A percentile compares a stretch with the other conserved stretches of the same genome.
phyloP scores from a whole-genome alignment of 2,888 invertebrate genomes.

The Aricia artaxerxes region DNA sequence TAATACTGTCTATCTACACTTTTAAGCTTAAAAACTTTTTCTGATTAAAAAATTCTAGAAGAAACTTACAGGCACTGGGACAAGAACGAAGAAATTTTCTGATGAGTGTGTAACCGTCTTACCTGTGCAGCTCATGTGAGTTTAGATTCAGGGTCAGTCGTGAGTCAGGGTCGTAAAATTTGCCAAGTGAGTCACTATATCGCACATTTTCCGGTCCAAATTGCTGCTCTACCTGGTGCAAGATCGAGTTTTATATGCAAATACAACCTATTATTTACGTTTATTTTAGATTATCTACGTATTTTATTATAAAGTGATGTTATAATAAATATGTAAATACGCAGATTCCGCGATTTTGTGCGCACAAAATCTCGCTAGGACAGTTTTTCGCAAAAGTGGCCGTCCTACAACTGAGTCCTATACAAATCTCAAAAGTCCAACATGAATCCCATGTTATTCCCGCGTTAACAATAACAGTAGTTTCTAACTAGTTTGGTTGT shows the following conservation, averaged over 20 bases:
- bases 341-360: too few relatives aligned
- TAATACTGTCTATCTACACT: too few relatives aligned
- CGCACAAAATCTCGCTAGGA: too few relatives aligned
- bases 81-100: neutral
- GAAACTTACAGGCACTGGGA: neutral
- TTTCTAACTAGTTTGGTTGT: neutral
- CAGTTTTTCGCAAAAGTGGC: too few relatives aligned
- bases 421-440: neutral
- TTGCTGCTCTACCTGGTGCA: slow-evolving; percentile 14
- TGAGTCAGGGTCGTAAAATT: slow-evolving; percentile 24
- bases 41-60: too few relatives aligned
- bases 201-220: neutral
- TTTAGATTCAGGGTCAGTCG: slow-evolving; percentile 15
- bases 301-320: neutral
- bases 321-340: neutral
- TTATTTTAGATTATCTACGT: neutral
- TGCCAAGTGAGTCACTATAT: neutral
- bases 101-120: neutral
- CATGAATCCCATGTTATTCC: too few relatives aligned
- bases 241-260: slow-evolving; percentile 4
- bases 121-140: neutral
- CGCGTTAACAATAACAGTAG: neutral
- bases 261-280: neutral
- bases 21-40: too few relatives aligned
- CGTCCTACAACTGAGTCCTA: neutral